Evolutionary conservation across 2,888 invertebrate species (phyloP).

Genomic region (Philereme vetulata): DNA sequence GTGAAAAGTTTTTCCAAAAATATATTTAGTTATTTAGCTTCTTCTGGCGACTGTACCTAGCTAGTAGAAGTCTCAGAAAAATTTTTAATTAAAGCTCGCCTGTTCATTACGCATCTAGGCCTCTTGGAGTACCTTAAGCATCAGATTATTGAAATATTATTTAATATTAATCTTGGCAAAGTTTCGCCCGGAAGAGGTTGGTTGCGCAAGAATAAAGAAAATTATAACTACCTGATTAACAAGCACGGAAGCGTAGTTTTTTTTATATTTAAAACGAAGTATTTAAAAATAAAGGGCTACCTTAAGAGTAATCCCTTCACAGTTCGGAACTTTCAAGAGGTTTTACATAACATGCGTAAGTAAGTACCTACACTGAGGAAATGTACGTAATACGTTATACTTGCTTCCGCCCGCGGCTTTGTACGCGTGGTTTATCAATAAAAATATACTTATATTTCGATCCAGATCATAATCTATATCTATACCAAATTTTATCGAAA

Average conservation of each 20-base stretch:
- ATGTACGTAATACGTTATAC: too few species aligned
- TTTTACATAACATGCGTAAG: too few species aligned
- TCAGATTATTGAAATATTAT: conserved; percentile 24
- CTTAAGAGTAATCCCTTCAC: not conserved
- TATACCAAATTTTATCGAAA: too few species aligned
- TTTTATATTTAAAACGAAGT: conserved; percentile 31
- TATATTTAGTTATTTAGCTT: conserved; percentile 2
- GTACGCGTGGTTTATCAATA: too few species aligned
- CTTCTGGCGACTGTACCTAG: conserved; percentile 4
- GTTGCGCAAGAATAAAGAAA: conserved; percentile 19
- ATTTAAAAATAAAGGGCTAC: not conserved
- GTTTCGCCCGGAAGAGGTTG: conserved; percentile 12
- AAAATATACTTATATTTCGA: too few species aligned
- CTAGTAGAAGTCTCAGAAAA: conserved; percentile 38
- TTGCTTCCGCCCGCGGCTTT: too few species aligned
- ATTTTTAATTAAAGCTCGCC: conserved; percentile 55
- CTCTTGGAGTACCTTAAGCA: conserved; percentile 18
- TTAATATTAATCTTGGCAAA: conserved; percentile 20
- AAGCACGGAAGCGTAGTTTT: conserved; percentile 2
- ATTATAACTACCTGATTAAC: conserved; percentile 10
- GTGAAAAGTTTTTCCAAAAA: too few species aligned
- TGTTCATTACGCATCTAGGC: conserved; percentile 35
- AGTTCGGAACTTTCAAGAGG: not conserved
- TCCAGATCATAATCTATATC: too few species aligned
- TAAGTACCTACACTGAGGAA: too few species aligned